Evolutionary conservation across 1,140 invertebrate genomes (phyloP).

Genomic region (Apocrypta bakeri): DNA sequence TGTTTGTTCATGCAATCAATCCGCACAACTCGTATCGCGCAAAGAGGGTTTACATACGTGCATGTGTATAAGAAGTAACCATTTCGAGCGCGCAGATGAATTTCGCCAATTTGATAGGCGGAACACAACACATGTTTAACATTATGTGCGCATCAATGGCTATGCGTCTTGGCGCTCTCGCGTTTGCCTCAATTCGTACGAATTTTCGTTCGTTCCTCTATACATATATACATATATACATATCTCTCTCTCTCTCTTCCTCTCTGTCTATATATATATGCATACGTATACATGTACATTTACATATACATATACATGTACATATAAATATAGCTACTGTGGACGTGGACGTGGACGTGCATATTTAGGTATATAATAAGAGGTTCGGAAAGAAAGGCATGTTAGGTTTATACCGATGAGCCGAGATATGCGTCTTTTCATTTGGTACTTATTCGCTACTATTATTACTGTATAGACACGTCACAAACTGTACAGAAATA

Average conservation of each 20-base stretch:
- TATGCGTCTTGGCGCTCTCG: background rate
- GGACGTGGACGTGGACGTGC: no score
- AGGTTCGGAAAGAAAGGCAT: background rate
- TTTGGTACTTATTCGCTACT: constrained; percentile 18
- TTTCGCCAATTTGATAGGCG: constrained; percentile 8
- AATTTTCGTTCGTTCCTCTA: background rate
- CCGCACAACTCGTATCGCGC: background rate
- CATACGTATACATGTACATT: no score
- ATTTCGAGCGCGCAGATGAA: background rate
- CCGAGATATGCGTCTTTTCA: no score
- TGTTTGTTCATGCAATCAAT: constrained; percentile 9
- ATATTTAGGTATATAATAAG: no score
- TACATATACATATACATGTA: background rate
- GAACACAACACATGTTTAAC: constrained; percentile 9
- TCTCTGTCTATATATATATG: no score
- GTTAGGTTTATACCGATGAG: background rate
- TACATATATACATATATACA: background rate
- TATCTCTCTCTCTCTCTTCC: no score
- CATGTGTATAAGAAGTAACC: no score
- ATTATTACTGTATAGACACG: background rate
- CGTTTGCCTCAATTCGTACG: constrained; percentile 26
- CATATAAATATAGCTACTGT: no score
- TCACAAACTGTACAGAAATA: constrained; percentile 30
- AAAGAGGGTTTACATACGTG: background rate
- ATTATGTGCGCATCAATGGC: constrained; percentile 3